These are phyloP conservation scores for Opisthocomus hoazin DNA, from an alignment of 2,113 vertebrate species.

Conservation along the genomic window DNA sequence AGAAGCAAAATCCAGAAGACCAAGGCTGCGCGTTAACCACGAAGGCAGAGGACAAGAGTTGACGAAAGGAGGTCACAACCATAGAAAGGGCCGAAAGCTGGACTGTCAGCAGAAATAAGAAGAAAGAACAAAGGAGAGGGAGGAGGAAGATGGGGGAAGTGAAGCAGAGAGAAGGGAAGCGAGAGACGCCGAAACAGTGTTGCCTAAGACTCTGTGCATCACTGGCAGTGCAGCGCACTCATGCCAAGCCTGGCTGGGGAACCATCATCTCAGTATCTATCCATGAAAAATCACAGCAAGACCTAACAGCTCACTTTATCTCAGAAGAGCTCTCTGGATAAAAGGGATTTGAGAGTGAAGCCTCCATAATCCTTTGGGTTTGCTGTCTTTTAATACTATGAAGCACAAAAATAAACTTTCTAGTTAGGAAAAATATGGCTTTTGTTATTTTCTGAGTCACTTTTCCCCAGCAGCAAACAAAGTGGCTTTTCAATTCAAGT, in stretches of 20 bases:
- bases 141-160: background rate
- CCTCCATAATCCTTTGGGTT: constrained; percentile 35
- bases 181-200: background rate
- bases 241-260: background rate
- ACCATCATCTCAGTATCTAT: background rate
- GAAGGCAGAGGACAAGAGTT: background rate
- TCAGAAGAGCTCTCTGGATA: constrained; percentile 31
- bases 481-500: constrained; percentile 44
- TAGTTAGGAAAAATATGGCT: constrained; percentile 52
- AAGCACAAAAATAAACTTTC: constrained; percentile 59
- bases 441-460: constrained; percentile 63
- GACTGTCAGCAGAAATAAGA: background rate
- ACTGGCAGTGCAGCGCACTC: background rate
- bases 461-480: constrained; percentile 45
- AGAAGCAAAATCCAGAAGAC: background rate
- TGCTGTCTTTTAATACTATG: constrained; percentile 49
- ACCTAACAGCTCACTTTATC: constrained; percentile 2
- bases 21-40: rapidly evolving
- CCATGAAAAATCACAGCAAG: background rate
- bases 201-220: background rate
- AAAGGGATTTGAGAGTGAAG: constrained; percentile 44
- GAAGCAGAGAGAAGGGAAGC: background rate
- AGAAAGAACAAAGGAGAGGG: background rate
- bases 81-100: background rate
- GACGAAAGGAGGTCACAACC: background rate